Percentiles rank a stretch among this genome's conserved stretches.
phyloP scores from a whole-genome alignment of 1,140 invertebrate genomes.

The Leguminivora glycinivorella region DNA sequence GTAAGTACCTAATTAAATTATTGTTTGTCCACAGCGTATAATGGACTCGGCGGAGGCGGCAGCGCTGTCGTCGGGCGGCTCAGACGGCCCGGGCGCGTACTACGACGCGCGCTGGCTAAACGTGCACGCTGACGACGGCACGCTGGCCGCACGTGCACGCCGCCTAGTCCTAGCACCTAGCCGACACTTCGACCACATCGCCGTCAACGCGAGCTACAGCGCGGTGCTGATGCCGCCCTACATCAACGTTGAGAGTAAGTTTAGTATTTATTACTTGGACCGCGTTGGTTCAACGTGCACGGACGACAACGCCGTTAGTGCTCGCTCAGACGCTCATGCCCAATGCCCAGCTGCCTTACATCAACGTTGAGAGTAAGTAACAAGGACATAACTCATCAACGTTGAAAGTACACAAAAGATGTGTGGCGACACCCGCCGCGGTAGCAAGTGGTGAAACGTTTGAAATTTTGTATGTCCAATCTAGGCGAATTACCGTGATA shows the following conservation, averaged over 20 bases:
- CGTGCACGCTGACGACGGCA: slow-evolving; percentile 85
- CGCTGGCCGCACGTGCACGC: slow-evolving; percentile 82
- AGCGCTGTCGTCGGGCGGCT: slow-evolving; percentile 82
- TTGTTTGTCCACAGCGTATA: slow-evolving; percentile 83
- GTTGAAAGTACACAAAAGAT: too few species aligned
- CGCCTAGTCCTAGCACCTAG: slow-evolving; percentile 84
- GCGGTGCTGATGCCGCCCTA: slow-evolving; percentile 93
- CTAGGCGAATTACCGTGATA: too few species aligned
- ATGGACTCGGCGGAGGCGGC: slow-evolving; percentile 93
- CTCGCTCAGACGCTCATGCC: too few species aligned
- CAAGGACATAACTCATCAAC: slow-evolving; percentile 3
- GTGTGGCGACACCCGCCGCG: too few species aligned
- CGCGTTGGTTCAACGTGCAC: too few species aligned
- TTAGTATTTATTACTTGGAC: too few species aligned
- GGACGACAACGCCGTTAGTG: too few species aligned
- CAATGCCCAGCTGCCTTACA: slow-evolving; percentile 90
- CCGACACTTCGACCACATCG: slow-evolving; percentile 89
- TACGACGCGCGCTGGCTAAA: slow-evolving; percentile 87
- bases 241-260: slow-evolving; percentile 87
- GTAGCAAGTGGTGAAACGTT: too few species aligned
- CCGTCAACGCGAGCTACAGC: slow-evolving; percentile 91
- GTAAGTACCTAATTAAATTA: slow-evolving; percentile 31
- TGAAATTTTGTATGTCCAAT: too few species aligned
- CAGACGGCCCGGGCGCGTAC: slow-evolving; percentile 76
- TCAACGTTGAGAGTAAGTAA: slow-evolving; percentile 86